These are phyloP conservation scores for Glaucopsyche alexis DNA, from an alignment of 2,888 invertebrate genomes.

Conservation along the genomic window DNA sequence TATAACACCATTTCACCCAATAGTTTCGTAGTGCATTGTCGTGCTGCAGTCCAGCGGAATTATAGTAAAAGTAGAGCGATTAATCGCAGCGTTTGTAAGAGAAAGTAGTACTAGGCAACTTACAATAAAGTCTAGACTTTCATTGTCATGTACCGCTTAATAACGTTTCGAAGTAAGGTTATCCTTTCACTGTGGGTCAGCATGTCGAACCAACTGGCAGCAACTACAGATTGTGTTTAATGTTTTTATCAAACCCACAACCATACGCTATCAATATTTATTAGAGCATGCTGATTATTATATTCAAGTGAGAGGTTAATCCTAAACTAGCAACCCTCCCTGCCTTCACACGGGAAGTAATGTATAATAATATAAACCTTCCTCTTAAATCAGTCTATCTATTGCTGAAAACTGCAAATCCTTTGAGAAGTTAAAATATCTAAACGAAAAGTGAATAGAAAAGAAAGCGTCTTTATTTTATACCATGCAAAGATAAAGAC, in stretches of 20 bases:
- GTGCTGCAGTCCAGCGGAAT: background rate
- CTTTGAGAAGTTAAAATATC: too few species aligned
- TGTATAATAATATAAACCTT: too few species aligned
- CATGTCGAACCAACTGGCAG: background rate
- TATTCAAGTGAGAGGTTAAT: too few species aligned
- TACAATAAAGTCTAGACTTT: slow-evolving; percentile 24
- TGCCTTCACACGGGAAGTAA: too few species aligned
- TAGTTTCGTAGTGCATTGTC: background rate
- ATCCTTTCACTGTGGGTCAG: slow-evolving; percentile 29
- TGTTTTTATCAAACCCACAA: background rate
- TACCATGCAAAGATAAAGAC: too few species aligned
- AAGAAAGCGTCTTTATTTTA: too few species aligned
- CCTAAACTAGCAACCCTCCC: too few species aligned
- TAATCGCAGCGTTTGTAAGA: slow-evolving; percentile 15
- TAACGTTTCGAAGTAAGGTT: slow-evolving; percentile 14
- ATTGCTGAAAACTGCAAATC: too few species aligned
- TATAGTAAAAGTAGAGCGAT: slow-evolving; percentile 26
- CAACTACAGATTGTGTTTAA: background rate
- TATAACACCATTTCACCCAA: background rate
- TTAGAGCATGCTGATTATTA: too few species aligned
- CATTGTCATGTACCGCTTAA: slow-evolving; percentile 26
- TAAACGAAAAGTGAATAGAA: too few species aligned
- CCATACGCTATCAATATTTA: too few species aligned
- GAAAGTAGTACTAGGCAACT: slow-evolving; percentile 18
- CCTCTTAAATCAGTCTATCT: too few species aligned